Percentiles rank a stretch among this genome's conserved stretches.
Evolutionary conservation across 2,888 invertebrate genomes (phyloP).

Genomic region (Calameuta filiformis): DNA sequence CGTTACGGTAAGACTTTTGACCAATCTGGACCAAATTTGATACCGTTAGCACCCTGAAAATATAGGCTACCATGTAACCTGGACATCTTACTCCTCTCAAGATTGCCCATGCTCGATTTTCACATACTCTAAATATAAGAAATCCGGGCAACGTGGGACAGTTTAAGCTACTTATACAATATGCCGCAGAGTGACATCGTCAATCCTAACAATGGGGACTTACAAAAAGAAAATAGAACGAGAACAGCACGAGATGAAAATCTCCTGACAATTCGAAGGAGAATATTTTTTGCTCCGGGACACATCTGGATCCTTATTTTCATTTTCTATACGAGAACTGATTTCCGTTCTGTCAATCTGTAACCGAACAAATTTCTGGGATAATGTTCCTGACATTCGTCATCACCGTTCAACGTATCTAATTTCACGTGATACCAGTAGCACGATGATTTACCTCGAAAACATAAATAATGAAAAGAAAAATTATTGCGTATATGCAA

Average conservation of each 20-base stretch:
- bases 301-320: slow-evolving; percentile 49
- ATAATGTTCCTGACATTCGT: neutral
- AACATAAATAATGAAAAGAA: neutral
- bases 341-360: slow-evolving; percentile 27
- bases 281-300: slow-evolving; percentile 36
- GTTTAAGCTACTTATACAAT: neutral
- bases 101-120: too few species aligned
- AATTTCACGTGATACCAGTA: neutral
- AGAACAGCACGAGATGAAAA: slow-evolving; percentile 14
- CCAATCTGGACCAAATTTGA: too few species aligned
- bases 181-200: neutral
- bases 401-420: neutral
- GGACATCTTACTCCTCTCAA: too few species aligned
- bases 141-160: too few species aligned
- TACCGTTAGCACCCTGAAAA: too few species aligned
- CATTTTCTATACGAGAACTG: slow-evolving; percentile 41
- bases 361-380: neutral
- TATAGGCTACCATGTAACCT: too few species aligned
- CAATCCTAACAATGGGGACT: neutral
- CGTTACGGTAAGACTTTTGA: too few species aligned
- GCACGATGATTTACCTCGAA: neutral
- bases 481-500: too few species aligned
- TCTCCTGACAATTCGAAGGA: slow-evolving; percentile 19
- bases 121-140: too few species aligned
- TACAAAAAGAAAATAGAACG: neutral